Base-by-base conservation (phyloP, 37 sponge, comb jelly and placozoan genomes). In the Aplysina aerophoba region DNA sequence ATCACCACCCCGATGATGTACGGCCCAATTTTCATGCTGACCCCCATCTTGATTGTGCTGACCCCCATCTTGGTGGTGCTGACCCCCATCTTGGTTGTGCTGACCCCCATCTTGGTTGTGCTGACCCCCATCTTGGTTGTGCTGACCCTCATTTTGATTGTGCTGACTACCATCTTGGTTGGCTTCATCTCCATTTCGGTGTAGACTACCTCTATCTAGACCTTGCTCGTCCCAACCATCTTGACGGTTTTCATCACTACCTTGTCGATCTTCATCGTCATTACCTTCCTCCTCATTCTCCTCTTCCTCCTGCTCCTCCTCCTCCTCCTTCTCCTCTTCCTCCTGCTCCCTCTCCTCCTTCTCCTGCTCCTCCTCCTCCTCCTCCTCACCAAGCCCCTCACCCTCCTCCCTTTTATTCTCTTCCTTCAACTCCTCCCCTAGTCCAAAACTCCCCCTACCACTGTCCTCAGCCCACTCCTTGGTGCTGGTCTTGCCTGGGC, bases 341-440 rank as follows among this genome's bases (percentile, higher is more conserved):
- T 65, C 50, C 54, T 60, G 27, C 25, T 90, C 83, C 0, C 15
- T 55, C 55, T 57, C 89, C 73, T 84, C 60, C 66, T 59, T 62
- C 62, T 69, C 81, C 0, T 35, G 54, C 19, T 67, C 55, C n/a
- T 67, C 69, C 15, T 25, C 27, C 27, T 67, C 59, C 19, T 19
- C 69, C 19, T 67, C 69, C 13, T 67, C 69, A 25, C n/a, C 69
- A 67, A 15, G 25, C 13, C n/a, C 69, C 28, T 67, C 69, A 16
- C n/a, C 69, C n/a, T 67, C 69, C n/a, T 67, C 69, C 15, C 13
- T 14, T 20, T 24, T 14, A 14, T 67, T n/a, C 69, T 58, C 59
- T 58, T 58, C 59, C 59, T 19, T 58, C 59, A 20, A 19, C 15
- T 58, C 19, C 15, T 67, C 69, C 69, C 15, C 27, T 19, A 20